Evolutionary conservation across 1,140 invertebrate genomes (phyloP).

Genomic region (Mylabris phalerata): DNA sequence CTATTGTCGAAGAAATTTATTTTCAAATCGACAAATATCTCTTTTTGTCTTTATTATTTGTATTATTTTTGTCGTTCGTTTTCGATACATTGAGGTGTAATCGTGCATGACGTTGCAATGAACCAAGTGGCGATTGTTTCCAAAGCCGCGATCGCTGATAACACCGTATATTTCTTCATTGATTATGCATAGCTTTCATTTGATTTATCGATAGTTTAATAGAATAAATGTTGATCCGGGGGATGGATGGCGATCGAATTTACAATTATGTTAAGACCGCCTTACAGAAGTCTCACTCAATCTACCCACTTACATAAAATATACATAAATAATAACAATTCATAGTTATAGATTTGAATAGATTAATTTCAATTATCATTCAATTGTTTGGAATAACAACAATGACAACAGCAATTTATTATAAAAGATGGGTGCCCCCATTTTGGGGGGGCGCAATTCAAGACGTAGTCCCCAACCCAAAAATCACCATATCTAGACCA

Average conservation of each 20-base stretch:
- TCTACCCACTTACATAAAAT: no score
- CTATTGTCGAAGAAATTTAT: no score
- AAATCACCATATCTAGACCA: no score
- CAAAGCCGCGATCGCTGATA: conserved; percentile 32
- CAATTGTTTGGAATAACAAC: no score
- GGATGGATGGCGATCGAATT: conserved; percentile 20
- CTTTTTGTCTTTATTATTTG: conserved; percentile 13
- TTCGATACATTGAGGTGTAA: not conserved
- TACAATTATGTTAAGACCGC: conserved; percentile 7
- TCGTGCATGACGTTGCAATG: conserved; percentile 27
- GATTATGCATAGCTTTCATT: conserved; percentile 35
- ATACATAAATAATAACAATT: no score
- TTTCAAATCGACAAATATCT: not conserved
- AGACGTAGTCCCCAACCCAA: no score
- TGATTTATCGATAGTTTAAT: conserved; percentile 35
- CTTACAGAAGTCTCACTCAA: no score
- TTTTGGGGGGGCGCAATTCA: no score
- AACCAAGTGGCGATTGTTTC: conserved; percentile 26
- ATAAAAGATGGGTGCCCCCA: no score
- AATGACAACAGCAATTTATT: no score
- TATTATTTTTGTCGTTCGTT: not conserved
- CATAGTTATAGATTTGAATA: no score
- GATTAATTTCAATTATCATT: no score
- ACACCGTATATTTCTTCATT: conserved; percentile 22
- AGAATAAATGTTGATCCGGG: conserved; percentile 26